Evolutionary conservation across 35 echinoderm and acorn worm genomes (phyloP), one percentile per base, ranked within the genome.

Genomic region (Ophiothrix spiculata): DNA sequence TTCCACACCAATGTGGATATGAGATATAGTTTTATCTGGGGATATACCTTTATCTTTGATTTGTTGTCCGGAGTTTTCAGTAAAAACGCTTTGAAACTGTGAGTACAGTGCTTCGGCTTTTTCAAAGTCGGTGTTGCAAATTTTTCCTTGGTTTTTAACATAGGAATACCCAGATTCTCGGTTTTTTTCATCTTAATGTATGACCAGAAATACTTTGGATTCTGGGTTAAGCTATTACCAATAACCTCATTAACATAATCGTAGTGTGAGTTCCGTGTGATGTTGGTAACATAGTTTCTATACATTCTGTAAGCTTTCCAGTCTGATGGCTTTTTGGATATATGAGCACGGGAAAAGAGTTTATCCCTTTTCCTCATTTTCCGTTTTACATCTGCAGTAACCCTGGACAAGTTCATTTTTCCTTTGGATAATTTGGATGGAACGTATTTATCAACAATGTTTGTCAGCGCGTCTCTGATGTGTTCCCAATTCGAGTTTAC

Each of bases 281-380:
- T 13, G 12, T 78, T 78, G 32, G 76, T 39, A 36, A 36, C 33
- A 36, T 37, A 12, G 33, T 78, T 78, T 3, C 76, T 12, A 34
- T 78, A 78, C 11, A 16, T 1, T 37, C 33, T 36, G 25, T 78
- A 78, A 15, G 1, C 76, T 35, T 78, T 78, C 76, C 76, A 78
- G 36, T 36, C 76, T 34, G 12, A 1, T 37, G 79, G 23, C 16
- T 10, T 69, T 69, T 56, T 82, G 23, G 80, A 82, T 86, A 37
- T 91, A 6, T 36, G 32, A 33, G 89, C 89, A 35, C 79, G 85
- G 36, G 39, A 39, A 46, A 91, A 91, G 12, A 64, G 42, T 35
- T 39, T 38, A 54, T 91, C 89, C 19, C 89, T 35, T 46, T 91
- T 91, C 63, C 89, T 56, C 82, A 80, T 91, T 39, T 85, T 77